Percentiles rank a stretch among this genome's conserved stretches.
Evolutionary conservation across 2,797 vertebrate species (phyloP).

Genomic region (Enteromius thamalakanensis): DNA sequence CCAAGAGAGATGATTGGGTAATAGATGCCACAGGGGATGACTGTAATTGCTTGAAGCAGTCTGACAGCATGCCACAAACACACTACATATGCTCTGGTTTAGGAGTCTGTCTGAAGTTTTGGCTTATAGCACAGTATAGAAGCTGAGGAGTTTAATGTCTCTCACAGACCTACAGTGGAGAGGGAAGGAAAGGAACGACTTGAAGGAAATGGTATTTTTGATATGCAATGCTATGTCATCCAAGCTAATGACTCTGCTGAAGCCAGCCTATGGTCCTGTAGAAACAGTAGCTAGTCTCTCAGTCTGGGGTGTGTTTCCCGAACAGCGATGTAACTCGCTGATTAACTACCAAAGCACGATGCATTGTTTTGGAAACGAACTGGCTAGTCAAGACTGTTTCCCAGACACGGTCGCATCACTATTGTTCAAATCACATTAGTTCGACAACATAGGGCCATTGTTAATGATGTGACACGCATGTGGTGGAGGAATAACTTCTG

Average conservation of each 20-base stretch:
- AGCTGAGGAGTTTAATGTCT: slow-evolving; percentile 19
- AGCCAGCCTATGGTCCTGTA: not conserved
- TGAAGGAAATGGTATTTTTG: not conserved
- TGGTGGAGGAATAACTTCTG: no score
- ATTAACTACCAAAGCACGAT: no score
- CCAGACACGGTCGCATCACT: no score
- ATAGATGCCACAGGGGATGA: slow-evolving; percentile 68
- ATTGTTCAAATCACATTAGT: no score
- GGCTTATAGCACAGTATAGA: slow-evolving; percentile 38
- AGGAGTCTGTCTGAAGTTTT: slow-evolving; percentile 51
- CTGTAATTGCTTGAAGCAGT: slow-evolving; percentile 62
- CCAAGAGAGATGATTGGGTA: slow-evolving; percentile 70
- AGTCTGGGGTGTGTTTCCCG: not conserved
- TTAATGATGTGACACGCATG: no score
- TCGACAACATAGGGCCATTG: no score
- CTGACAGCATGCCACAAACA: slow-evolving; percentile 73
- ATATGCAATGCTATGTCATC: not conserved
- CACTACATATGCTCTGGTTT: slow-evolving; percentile 71
- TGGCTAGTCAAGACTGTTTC: no score
- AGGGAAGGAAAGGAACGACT: not conserved
- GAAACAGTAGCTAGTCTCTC: not conserved
- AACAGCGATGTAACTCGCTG: no score
- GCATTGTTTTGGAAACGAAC: no score
- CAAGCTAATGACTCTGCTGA: not conserved
- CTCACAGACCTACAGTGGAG: slow-evolving; percentile 22